phyloP scores from a whole-genome alignment of 2,888 invertebrate species.

The Lysandra bellargus region DNA sequence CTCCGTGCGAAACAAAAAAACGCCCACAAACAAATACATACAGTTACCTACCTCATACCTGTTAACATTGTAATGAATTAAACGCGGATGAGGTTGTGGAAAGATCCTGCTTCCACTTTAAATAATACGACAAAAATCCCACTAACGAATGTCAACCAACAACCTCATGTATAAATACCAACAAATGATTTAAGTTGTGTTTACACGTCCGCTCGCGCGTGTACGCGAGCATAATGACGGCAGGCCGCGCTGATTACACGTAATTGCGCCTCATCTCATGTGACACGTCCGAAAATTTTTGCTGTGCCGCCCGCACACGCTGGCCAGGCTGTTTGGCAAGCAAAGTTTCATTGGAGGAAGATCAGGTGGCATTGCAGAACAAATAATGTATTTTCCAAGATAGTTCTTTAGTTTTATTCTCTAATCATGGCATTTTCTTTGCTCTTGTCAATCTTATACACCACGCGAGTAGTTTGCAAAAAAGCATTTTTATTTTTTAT shows the following conservation, averaged over 20 bases:
- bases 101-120: neutral
- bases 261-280: constrained; percentile 8
- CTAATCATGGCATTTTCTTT: neutral
- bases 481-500: neutral
- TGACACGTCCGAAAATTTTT: neutral
- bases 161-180: neutral
- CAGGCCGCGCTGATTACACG: constrained; percentile 21
- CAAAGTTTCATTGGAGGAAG: neutral
- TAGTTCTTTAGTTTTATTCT: neutral
- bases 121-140: neutral
- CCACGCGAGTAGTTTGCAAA: neutral
- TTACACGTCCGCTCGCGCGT: neutral
- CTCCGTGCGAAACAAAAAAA: too few species aligned
- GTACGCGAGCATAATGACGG: neutral
- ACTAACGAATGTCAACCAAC: neutral
- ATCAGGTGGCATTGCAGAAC: neutral
- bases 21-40: too few species aligned
- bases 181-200: constrained; percentile 12
- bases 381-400: neutral
- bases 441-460: neutral
- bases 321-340: neutral
- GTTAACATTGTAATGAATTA: too few species aligned
- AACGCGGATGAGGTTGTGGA: neutral
- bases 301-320: neutral
- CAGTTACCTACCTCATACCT: too few species aligned